Evolutionary conservation across 1,140 invertebrate species (phyloP).

Genomic region (Agraylea sexmaculata): DNA sequence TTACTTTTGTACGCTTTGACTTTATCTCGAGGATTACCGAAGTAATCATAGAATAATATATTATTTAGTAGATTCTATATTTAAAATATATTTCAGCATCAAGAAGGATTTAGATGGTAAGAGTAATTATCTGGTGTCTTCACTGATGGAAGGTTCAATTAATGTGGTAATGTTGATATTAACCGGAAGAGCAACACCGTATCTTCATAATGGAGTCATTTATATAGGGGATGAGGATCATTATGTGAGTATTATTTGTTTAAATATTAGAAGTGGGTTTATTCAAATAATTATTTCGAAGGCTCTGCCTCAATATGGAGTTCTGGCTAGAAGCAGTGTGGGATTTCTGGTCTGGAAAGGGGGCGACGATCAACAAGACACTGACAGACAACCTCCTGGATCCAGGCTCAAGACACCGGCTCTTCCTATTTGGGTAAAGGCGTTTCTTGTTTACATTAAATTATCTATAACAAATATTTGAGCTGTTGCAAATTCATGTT

Average conservation of each 20-base stretch:
- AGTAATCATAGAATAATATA: constrained; percentile 36
- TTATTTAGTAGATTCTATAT: constrained; percentile 5
- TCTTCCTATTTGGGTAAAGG: constrained; percentile 61
- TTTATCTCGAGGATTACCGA: constrained; percentile 53
- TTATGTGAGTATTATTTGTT: constrained; percentile 45
- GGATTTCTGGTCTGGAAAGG: constrained; percentile 57
- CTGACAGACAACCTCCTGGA: constrained; percentile 47
- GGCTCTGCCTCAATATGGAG: constrained; percentile 64
- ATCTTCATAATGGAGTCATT: constrained; percentile 73
- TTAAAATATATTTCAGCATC: constrained; percentile 38
- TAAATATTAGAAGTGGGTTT: too few relatives aligned
- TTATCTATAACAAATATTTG: too few relatives aligned
- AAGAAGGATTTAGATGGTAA: constrained; percentile 59
- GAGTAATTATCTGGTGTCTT: constrained; percentile 44
- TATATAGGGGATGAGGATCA: constrained; percentile 68
- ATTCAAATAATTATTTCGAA: constrained; percentile 29
- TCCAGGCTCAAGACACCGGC: constrained; percentile 73
- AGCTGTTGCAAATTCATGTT: too few relatives aligned
- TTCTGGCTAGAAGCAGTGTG: constrained; percentile 56
- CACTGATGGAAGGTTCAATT: constrained; percentile 59
- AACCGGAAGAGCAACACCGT: constrained; percentile 63
- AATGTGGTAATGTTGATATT: constrained; percentile 59
- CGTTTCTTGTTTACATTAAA: background rate
- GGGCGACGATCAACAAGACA: constrained; percentile 33
- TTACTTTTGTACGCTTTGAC: constrained; percentile 63